Evolutionary conservation across 2,113 vertebrate species (phyloP).

Genomic region (Chlorocebus sabaeus): DNA sequence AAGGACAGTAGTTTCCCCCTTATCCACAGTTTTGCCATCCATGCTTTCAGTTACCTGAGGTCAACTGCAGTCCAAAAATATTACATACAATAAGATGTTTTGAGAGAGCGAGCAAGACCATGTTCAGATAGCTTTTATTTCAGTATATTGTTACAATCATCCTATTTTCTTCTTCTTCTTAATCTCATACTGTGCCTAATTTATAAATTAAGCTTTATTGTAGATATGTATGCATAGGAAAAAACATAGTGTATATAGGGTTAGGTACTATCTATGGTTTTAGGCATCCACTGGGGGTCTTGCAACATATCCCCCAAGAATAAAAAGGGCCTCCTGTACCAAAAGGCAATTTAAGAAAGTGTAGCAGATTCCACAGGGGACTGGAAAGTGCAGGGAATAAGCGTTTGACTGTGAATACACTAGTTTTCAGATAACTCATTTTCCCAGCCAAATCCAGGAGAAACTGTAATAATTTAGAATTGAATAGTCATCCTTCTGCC

Average conservation of each 20-base stretch:
- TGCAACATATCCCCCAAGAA: not conserved
- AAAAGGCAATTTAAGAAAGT: not conserved
- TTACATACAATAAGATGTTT: not conserved
- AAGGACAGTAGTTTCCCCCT: not conserved
- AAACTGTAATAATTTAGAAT: slow-evolving; percentile 2
- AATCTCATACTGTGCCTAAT: not conserved
- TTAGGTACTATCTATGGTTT: not conserved
- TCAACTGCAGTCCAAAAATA: not conserved
- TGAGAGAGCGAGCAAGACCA: not conserved
- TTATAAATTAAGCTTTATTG: not conserved
- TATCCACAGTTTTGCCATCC: not conserved
- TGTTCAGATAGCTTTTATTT: not conserved
- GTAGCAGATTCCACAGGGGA: not conserved
- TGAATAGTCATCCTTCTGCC: slow-evolving; percentile 8
- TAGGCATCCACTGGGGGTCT: not conserved
- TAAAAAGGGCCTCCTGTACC: not conserved
- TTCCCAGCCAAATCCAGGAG: not conserved
- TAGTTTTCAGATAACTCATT: slow-evolving; percentile 24
- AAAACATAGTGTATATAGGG: not conserved
- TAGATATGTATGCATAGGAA: not conserved
- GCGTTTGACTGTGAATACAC: not conserved
- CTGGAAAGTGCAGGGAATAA: not conserved
- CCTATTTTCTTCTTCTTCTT: not conserved
- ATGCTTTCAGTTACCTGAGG: not conserved
- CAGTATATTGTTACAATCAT: not conserved